Evolutionary conservation across 2,888 invertebrate genomes (phyloP).

Genomic region (Prosopocoilus inquinatus): DNA sequence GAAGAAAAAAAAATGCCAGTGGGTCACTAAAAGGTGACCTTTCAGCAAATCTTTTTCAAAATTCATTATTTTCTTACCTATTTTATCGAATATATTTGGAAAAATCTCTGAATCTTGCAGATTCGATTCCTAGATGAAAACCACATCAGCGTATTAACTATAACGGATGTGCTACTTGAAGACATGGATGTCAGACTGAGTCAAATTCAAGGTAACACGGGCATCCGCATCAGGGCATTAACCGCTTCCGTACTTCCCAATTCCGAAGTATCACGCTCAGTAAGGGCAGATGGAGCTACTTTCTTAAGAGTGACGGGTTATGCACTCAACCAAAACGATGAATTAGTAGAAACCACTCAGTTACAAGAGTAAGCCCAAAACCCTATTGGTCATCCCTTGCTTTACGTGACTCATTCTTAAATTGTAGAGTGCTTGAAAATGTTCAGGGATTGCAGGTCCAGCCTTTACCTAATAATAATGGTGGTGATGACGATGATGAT

Average conservation of each 20-base stretch:
- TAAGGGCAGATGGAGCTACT: constrained; percentile 19
- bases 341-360: constrained; percentile 19
- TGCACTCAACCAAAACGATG: constrained; percentile 23
- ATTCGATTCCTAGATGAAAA: constrained; percentile 50
- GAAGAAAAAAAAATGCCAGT: too few relatives aligned
- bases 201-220: constrained; percentile 45
- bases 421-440: constrained; percentile 9
- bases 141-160: constrained; percentile 51
- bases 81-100: too few relatives aligned
- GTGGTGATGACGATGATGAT: background rate
- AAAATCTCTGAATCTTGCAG: too few relatives aligned
- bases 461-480: background rate
- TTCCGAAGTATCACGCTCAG: constrained; percentile 22
- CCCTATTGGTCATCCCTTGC: background rate
- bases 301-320: constrained; percentile 29
- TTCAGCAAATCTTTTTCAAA: too few relatives aligned
- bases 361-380: constrained; percentile 24
- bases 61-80: too few relatives aligned
- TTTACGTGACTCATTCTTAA: background rate
- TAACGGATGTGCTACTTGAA: constrained; percentile 50
- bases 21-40: too few relatives aligned
- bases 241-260: constrained; percentile 49
- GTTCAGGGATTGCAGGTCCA: constrained; percentile 7
- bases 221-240: constrained; percentile 50
- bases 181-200: constrained; percentile 45